Evolutionary conservation across 2,113 vertebrate genomes (phyloP).

Genomic region (Manacus vitellinus): DNA sequence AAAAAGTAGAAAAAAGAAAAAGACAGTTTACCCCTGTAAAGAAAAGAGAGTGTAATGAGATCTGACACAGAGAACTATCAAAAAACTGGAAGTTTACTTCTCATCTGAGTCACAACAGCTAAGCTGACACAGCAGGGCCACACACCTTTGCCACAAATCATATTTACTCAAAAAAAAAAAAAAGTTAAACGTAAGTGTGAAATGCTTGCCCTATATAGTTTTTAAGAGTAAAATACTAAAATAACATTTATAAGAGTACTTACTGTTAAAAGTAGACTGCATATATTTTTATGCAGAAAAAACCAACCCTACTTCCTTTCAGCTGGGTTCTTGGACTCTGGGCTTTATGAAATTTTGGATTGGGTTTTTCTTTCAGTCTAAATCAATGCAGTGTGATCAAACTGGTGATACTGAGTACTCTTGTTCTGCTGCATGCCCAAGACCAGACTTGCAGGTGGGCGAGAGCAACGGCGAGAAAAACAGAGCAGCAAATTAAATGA

Average conservation of each 20-base stretch:
- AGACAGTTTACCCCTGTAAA: background rate
- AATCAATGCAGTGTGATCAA: background rate
- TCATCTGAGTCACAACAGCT: background rate
- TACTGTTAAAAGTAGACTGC: background rate
- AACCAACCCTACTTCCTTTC: background rate
- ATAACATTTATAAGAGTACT: background rate
- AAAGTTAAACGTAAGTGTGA: background rate
- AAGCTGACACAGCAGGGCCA: background rate
- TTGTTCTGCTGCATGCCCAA: background rate
- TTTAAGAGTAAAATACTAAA: background rate
- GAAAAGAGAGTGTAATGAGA: background rate
- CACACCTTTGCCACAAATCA: rapidly evolving
- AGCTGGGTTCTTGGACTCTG: background rate
- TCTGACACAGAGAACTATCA: background rate
- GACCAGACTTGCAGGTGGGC: background rate
- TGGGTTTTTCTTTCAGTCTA: background rate
- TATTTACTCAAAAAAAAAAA: background rate
- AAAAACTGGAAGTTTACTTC: background rate
- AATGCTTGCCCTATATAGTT: background rate
- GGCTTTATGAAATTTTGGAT: background rate
- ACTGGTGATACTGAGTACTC: background rate
- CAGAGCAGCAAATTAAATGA: background rate
- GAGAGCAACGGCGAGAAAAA: background rate
- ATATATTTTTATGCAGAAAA: background rate
- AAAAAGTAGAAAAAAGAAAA: background rate